phyloP scores from a whole-genome alignment of 2,797 vertebrate species.

The Sphenodon punctatus region DNA sequence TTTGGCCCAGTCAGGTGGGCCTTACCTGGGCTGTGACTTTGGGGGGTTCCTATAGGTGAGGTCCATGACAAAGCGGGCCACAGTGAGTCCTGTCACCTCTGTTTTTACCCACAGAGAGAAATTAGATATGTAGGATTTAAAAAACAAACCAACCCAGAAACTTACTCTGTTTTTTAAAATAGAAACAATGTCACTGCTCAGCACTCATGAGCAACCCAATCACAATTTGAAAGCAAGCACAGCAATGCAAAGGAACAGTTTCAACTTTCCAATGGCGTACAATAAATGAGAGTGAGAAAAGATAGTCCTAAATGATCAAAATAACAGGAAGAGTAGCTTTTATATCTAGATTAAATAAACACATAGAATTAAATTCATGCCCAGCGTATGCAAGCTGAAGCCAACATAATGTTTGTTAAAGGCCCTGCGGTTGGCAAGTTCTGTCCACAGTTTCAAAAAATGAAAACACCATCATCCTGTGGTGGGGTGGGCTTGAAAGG shows the following conservation, averaged over 20 bases:
- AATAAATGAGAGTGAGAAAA: neutral
- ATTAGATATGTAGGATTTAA: too few relatives aligned
- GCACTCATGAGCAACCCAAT: neutral
- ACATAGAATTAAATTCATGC: neutral
- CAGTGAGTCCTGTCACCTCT: too few relatives aligned
- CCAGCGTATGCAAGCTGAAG: accelerated
- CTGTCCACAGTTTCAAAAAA: neutral
- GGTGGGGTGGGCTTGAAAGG: neutral
- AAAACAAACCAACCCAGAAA: too few relatives aligned
- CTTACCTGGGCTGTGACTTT: too few relatives aligned
- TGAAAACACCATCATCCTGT: neutral
- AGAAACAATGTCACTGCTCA: neutral
- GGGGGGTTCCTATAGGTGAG: too few relatives aligned
- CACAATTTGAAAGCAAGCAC: neutral
- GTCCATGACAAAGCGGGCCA: too few relatives aligned
- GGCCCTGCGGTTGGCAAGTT: neutral
- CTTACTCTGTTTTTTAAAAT: neutral
- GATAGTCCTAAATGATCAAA: neutral
- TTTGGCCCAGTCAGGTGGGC: too few relatives aligned
- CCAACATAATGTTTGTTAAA: neutral
- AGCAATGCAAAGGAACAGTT: neutral
- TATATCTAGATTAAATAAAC: neutral
- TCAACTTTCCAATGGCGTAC: neutral
- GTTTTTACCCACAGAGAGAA: too few relatives aligned
- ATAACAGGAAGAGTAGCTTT: neutral